phyloP scores from a whole-genome alignment of 1,140 invertebrate genomes.

The Bombus fervidus region DNA sequence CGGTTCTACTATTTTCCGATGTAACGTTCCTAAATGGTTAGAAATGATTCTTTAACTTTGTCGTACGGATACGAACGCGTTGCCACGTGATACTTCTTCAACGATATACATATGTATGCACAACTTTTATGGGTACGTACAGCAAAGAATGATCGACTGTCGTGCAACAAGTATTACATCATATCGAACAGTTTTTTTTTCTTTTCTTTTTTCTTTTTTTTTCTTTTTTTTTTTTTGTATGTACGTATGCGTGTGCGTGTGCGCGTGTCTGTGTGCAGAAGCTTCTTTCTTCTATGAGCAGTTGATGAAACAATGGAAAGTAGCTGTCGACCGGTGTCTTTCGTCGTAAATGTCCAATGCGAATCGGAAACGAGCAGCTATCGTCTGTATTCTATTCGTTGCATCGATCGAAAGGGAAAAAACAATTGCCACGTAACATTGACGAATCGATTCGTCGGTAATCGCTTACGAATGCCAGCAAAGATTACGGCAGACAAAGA shows the following conservation, averaged over 20 bases:
- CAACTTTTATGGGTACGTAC: neutral
- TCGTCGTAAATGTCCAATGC: neutral
- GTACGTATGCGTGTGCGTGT: accelerated
- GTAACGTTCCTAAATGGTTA: conserved; percentile 79
- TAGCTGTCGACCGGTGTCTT: neutral
- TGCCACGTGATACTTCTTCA: conserved; percentile 74
- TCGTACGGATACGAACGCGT: conserved; percentile 59
- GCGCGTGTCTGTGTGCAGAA: neutral
- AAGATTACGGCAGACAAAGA: neutral
- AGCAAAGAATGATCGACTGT: conserved; percentile 50
- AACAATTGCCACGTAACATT: neutral
- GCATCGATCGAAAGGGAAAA: neutral
- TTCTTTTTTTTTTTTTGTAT: too few species aligned
- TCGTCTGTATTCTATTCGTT: neutral
- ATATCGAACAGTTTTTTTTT: conserved; percentile 78
- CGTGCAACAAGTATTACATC: conserved; percentile 70
- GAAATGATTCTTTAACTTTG: conserved; percentile 50
- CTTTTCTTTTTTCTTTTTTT: too few species aligned
- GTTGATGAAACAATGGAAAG: conserved; percentile 75
- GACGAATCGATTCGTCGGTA: too few species aligned
- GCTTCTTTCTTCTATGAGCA: conserved; percentile 63
- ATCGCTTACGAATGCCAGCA: too few species aligned
- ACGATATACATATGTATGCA: neutral
- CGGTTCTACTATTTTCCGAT: conserved; percentile 74
- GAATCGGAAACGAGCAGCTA: neutral